Evolutionary conservation across 2,888 invertebrate genomes (phyloP), one percentile per base, ranked within the genome.

Genomic region (Sarcophaga subvicina): DNA sequence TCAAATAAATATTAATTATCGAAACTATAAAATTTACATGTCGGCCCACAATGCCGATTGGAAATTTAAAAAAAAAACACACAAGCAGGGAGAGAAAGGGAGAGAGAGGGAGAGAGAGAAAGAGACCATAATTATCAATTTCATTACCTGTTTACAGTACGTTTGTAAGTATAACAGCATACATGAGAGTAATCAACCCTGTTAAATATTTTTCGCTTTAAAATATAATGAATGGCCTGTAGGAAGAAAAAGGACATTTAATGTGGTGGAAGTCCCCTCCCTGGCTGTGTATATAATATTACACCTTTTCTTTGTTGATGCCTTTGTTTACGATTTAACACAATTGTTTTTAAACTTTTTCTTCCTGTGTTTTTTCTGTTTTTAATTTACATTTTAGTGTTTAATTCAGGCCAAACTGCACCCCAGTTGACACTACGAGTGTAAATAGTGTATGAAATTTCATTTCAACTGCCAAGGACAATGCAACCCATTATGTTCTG

Each of bases 311-410:
- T 62, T 14, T 78, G 76, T 59, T 59, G 14, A 2, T 78, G 60
- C 67, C 17, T 82, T 84, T 87, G 80, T 88, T 86, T 86, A 80
- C 86, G 83, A 79, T 88, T 88, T 81, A 81, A 72, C 83, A 83
- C 84, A 83, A 85, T 84, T 87, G 87, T 87, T 85, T 83, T 84
- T 66, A 86, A 81, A 78, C 79, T 85, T 88, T 75, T 17, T 72
- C 1, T 49, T 67, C 20, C 66, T 83, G 67, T 78, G 22, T 22
- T 22, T 22, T 49, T 20, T 49, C 64, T 64, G 37, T 60, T 54
- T 54, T 80, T 75, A 14, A 14, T 83, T 79, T 75, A 47, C 73
- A 70, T 79, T 75, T 63, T 67, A 79, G 73, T 80, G 66, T 84
- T 85, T 69, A 81, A 77, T 82, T 86, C 83, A 78, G 77, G 27